These are phyloP conservation scores for Drosophila albomicans DNA, from an alignment of 1,140 invertebrate species.

Conservation along the genomic window DNA sequence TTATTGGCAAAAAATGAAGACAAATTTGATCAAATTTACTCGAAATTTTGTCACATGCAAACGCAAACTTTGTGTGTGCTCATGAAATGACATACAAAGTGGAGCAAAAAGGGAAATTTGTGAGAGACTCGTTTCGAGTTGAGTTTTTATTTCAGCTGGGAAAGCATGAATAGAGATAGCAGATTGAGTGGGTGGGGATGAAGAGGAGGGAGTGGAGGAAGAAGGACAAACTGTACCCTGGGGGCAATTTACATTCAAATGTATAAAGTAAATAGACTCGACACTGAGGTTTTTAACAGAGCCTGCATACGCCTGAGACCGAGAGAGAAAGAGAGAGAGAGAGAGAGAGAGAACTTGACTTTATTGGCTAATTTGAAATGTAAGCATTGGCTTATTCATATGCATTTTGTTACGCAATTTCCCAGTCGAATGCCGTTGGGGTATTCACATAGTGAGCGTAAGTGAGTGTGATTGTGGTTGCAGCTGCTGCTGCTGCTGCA, in stretches of 20 bases:
- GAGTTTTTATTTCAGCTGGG: neutral
- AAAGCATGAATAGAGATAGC: neutral
- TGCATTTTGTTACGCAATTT: slow-evolving; percentile 29
- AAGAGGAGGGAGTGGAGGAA: neutral
- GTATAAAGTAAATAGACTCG: slow-evolving; percentile 25
- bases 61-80: neutral
- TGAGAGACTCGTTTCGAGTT: neutral
- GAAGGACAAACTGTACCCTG: slow-evolving; percentile 10
- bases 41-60: neutral
- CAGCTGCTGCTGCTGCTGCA: slow-evolving; percentile 17
- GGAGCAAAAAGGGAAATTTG: neutral
- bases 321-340: too few species aligned
- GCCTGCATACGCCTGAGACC: neutral
- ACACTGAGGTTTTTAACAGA: slow-evolving; percentile 10
- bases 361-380: slow-evolving; percentile 30
- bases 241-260: slow-evolving; percentile 63
- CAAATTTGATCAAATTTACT: slow-evolving; percentile 35
- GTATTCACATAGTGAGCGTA: slow-evolving; percentile 2
- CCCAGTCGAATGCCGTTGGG: neutral
- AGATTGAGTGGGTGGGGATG: neutral
- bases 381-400: slow-evolving; percentile 19
- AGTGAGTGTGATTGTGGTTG: slow-evolving; percentile 2
- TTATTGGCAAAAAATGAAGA: slow-evolving; percentile 55
- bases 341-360: slow-evolving; percentile 7
- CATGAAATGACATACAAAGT: neutral